Percentiles rank a stretch among this genome's conserved stretches.
These are phyloP conservation scores for Cardinalis cardinalis DNA, from an alignment of 2,113 vertebrate species.

Conservation along the genomic window DNA sequence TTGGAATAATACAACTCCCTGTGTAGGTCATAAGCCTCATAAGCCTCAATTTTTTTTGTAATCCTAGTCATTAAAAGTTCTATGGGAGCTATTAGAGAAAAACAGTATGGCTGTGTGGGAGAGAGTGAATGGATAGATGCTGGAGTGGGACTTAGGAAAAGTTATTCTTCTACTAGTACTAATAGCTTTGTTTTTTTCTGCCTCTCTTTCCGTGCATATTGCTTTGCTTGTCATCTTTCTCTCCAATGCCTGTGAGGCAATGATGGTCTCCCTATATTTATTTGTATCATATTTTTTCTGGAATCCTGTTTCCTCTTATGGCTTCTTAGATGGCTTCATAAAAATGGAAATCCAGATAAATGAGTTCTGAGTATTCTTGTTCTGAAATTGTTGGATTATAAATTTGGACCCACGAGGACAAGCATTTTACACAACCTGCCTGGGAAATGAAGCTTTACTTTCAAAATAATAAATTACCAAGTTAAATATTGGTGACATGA, in stretches of 20 bases:
- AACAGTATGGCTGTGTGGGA: neutral
- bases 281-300: neutral
- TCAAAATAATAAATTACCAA: neutral
- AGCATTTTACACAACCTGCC: neutral
- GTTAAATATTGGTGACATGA: neutral
- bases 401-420: neutral
- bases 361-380: neutral
- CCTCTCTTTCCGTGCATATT: neutral
- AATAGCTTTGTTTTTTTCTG: neutral
- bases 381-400: neutral
- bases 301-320: neutral
- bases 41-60: neutral
- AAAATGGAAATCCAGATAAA: neutral
- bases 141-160: neutral
- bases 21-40: neutral
- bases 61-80: neutral
- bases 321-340: neutral
- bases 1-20: neutral
- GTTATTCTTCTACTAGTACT: neutral
- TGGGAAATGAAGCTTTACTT: neutral
- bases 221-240: neutral
- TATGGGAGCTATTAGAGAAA: neutral
- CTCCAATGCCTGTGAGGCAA: neutral
- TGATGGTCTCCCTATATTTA: neutral
- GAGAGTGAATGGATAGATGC: neutral